These are phyloP conservation scores for Benthosema pterotum DNA, from an alignment of 2,797 vertebrate species.

Conservation along the genomic window DNA sequence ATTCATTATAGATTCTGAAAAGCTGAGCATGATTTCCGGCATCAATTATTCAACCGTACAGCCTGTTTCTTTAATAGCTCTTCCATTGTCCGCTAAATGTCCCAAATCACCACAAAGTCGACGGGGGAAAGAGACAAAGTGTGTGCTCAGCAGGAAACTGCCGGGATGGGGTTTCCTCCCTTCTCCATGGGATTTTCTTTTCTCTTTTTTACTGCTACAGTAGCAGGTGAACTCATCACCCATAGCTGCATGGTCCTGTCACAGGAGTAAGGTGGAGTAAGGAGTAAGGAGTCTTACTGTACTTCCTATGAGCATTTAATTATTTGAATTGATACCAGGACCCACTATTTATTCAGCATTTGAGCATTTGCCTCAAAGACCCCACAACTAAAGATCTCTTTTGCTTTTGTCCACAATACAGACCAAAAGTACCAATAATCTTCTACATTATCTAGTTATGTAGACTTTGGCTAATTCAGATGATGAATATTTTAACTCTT, in stretches of 20 bases:
- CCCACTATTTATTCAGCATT: too few relatives aligned
- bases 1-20: slow-evolving; percentile 65
- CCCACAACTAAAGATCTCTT: too few relatives aligned
- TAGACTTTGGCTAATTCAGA: too few relatives aligned
- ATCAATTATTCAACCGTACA: slow-evolving; percentile 79
- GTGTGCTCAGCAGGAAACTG: slow-evolving; percentile 61
- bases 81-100: slow-evolving; percentile 68
- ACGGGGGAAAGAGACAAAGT: slow-evolving; percentile 41
- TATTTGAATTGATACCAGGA: too few relatives aligned
- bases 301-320: too few relatives aligned
- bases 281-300: too few relatives aligned
- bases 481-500: too few relatives aligned
- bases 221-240: neutral
- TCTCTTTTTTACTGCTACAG: neutral
- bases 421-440: too few relatives aligned
- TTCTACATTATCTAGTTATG: too few relatives aligned
- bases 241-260: neutral
- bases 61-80: slow-evolving; percentile 72
- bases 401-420: too few relatives aligned
- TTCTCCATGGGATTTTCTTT: neutral
- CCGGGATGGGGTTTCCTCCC: slow-evolving; percentile 40
- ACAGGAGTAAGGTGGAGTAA: too few relatives aligned
- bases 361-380: too few relatives aligned
- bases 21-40: slow-evolving; percentile 67
- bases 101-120: slow-evolving; percentile 61